Percentiles rank a stretch among this genome's conserved stretches.
Evolutionary conservation across 2,113 vertebrate genomes (phyloP).

Genomic region (Neodontobutis hainanensis): DNA sequence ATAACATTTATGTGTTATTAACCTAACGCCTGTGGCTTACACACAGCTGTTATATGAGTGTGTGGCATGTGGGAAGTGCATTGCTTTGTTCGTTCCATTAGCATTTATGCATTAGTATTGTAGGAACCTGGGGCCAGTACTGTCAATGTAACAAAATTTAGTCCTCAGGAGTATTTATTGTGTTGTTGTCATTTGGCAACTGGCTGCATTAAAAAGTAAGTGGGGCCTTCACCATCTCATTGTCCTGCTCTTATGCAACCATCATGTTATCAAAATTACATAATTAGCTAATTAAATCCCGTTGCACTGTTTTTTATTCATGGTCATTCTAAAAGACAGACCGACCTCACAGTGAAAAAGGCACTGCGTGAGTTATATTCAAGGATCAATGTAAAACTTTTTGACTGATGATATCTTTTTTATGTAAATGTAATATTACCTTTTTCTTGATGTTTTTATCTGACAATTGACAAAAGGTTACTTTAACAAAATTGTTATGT

Average conservation of each 20-base stretch:
- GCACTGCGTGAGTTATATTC: constrained; percentile 11
- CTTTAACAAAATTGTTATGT: constrained; percentile 24
- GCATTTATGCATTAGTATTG: constrained; percentile 7
- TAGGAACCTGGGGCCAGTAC: not conserved
- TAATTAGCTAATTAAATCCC: constrained; percentile 47
- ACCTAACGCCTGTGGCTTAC: no score
- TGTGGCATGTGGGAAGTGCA: not conserved
- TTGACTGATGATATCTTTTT: not conserved
- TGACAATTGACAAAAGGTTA: constrained; percentile 13
- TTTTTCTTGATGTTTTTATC: not conserved
- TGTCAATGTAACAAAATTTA: not conserved
- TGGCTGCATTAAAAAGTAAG: constrained; percentile 21
- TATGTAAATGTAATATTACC: not conserved
- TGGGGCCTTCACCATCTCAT: constrained; percentile 15
- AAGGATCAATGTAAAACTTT: not conserved
- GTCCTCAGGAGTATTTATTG: constrained; percentile 15
- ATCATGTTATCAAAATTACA: constrained; percentile 46
- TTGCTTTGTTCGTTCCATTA: constrained; percentile 12
- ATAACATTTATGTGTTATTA: no score
- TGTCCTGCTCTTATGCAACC: constrained; percentile 36
- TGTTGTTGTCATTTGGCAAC: constrained; percentile 11
- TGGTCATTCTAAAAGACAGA: not conserved
- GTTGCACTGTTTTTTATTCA: not conserved
- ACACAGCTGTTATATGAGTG: not conserved
- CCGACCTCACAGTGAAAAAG: not conserved